Base-by-base conservation (phyloP, 2,888 invertebrate species). In the Stenurella melanura region DNA sequence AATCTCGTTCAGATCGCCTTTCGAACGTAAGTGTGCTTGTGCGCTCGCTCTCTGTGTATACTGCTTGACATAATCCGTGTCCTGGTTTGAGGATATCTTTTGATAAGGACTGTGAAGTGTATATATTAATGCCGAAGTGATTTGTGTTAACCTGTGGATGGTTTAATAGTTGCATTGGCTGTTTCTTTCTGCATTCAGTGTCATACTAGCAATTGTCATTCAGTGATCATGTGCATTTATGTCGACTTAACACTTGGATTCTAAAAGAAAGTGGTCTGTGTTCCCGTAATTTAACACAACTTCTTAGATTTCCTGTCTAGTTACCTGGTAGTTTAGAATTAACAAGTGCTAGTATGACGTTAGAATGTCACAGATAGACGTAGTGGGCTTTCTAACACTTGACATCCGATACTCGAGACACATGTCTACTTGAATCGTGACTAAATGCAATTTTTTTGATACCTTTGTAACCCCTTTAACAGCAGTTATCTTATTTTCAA, bases 1-100 rank as follows among this genome's bases (percentile, higher is more conserved):
- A 92, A 93, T 92, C 92, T 93, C 94, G 94, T 94, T 95, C 96
- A 97, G 96, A 96, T 96, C 96, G 96, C 96, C 96, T 96, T 95
- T 95, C 94, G 94, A 96, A 96, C 96, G 96, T 96, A 96, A 96
- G 96, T 96, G 89, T 76, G 61, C 19, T 63, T 26, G 78, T 80
- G 81, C 78, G 78, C 54, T 26, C 72, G 12, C n/a, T 73, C n/a
- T 73, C 56, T 76, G 82, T 83, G 83, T 77, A 74, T 61, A 74
- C 75, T 80, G 69, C 64, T 75, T 66, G 30, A 74, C 68, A 73
- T 42, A 67, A 73, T 81, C 76, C 76, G 78, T 79, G 79, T 76
- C 73, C 70, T 67, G 76, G 67, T 78, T 77, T 73, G 57, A 72
- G 70, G 66, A 77, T 70, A 71, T 74, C 68, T 56, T 15, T 19